These are phyloP conservation scores for Craniophora ligustri DNA, from an alignment of 2,888 invertebrate genomes.

Conservation along the genomic window DNA sequence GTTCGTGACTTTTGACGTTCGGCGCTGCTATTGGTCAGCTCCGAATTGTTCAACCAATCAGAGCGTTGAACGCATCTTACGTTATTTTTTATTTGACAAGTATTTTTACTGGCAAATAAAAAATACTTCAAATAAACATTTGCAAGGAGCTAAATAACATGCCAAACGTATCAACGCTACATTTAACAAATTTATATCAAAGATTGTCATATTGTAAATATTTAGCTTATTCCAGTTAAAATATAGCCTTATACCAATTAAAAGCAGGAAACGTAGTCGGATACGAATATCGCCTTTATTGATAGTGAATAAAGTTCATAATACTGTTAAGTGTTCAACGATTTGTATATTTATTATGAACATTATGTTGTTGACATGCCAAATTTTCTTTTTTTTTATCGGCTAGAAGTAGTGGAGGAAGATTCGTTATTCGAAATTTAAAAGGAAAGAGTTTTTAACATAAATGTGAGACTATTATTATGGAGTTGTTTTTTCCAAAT, in stretches of 20 bases:
- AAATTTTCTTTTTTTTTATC: slow-evolving; percentile 39
- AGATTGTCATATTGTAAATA: slow-evolving; percentile 52
- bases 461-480: too few relatives aligned
- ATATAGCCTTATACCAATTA: slow-evolving; percentile 17
- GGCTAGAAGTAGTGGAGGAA: neutral
- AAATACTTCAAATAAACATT: too few relatives aligned
- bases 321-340: slow-evolving; percentile 27
- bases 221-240: slow-evolving; percentile 7
- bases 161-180: neutral
- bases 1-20: too few relatives aligned
- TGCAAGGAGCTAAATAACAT: neutral
- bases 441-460: neutral
- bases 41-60: too few relatives aligned
- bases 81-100: too few relatives aligned
- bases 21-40: neutral
- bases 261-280: slow-evolving; percentile 26
- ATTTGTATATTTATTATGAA: slow-evolving; percentile 13
- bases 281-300: slow-evolving; percentile 40
- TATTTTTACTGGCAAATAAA: too few relatives aligned
- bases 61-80: too few relatives aligned
- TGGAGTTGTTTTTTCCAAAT: too few relatives aligned
- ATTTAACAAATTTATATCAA: slow-evolving; percentile 22
- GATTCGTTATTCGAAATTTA: neutral
- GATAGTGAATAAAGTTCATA: slow-evolving; percentile 35
- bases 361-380: slow-evolving; percentile 44